phyloP scores from a whole-genome alignment of 2,797 vertebrate genomes.

The Gallinago stenura region DNA sequence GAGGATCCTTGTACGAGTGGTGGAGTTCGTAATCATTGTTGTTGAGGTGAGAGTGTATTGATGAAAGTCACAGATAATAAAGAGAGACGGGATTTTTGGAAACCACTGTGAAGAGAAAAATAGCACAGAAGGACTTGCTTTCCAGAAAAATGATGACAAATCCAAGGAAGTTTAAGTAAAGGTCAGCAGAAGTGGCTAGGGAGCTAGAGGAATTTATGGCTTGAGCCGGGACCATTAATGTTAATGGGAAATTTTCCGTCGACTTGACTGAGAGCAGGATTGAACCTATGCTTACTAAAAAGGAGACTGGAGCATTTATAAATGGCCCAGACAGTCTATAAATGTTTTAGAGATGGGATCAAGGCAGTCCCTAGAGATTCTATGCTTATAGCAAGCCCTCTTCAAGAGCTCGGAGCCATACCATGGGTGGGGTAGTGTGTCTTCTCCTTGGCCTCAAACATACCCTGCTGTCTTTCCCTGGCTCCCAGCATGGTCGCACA shows the following conservation, averaged over 20 bases:
- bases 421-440: rapidly evolving
- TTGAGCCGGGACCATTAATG: constrained; percentile 48
- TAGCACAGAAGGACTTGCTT: constrained; percentile 25
- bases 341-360: constrained; percentile 36
- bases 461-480: background rate
- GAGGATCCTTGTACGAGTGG: background rate
- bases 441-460: background rate
- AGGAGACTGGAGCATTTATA: constrained; percentile 40
- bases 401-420: background rate
- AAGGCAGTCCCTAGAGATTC: background rate
- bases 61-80: background rate
- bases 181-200: constrained; percentile 62
- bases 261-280: background rate
- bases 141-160: constrained; percentile 52
- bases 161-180: constrained; percentile 61
- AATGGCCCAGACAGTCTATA: constrained; percentile 55
- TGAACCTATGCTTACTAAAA: constrained; percentile 43
- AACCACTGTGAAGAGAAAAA: constrained; percentile 18
- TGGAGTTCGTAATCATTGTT: background rate
- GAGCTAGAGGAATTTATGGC: constrained; percentile 69
- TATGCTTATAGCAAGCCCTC: background rate
- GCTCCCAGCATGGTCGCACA: background rate
- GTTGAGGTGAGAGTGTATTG: background rate
- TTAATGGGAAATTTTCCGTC: constrained; percentile 59
- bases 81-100: background rate